Percentiles rank a stretch among this genome's conserved stretches.
These are phyloP conservation scores for Argyresthia goedartella DNA, from an alignment of 2,888 invertebrate species.

Conservation along the genomic window DNA sequence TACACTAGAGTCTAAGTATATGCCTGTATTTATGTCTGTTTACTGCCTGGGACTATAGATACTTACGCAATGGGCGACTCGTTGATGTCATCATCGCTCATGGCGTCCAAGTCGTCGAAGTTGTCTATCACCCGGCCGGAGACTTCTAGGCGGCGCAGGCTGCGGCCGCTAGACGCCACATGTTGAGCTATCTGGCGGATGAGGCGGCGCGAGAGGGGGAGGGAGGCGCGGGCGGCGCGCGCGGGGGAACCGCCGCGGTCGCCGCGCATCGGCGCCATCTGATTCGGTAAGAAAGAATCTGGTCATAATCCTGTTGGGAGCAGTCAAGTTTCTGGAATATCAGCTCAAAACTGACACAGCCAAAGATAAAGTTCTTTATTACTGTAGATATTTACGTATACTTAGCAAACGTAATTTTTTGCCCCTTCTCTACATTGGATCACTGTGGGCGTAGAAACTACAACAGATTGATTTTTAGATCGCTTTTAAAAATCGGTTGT, in stretches of 20 bases:
- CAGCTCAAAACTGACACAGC: neutral
- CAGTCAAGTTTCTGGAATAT: too few species aligned
- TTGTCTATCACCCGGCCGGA: slow-evolving; percentile 64
- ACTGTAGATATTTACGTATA: neutral
- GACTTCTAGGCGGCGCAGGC: slow-evolving; percentile 60
- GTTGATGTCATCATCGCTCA: slow-evolving; percentile 45
- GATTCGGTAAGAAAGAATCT: slow-evolving; percentile 4
- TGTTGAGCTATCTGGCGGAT: slow-evolving; percentile 64
- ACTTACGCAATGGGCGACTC: slow-evolving; percentile 46
- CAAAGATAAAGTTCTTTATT: too few species aligned
- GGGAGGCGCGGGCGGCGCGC: slow-evolving; percentile 58
- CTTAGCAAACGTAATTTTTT: too few species aligned
- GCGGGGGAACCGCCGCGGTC: slow-evolving; percentile 62
- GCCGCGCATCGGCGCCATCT: slow-evolving; percentile 69
- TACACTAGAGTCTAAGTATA: too few species aligned
- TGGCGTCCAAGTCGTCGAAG: slow-evolving; percentile 59
- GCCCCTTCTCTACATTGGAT: too few species aligned
- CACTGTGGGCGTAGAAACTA: too few species aligned
- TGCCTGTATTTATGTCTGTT: too few species aligned
- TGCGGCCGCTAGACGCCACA: slow-evolving; percentile 62
- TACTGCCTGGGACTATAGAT: too few species aligned
- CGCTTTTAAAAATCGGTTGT: too few species aligned
- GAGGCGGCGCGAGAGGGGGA: slow-evolving; percentile 58
- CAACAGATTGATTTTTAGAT: too few species aligned
- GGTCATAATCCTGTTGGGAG: too few species aligned